These are phyloP conservation scores for Sebastes hubbsi DNA, from an alignment of 2,797 vertebrate genomes.

Conservation along the genomic window DNA sequence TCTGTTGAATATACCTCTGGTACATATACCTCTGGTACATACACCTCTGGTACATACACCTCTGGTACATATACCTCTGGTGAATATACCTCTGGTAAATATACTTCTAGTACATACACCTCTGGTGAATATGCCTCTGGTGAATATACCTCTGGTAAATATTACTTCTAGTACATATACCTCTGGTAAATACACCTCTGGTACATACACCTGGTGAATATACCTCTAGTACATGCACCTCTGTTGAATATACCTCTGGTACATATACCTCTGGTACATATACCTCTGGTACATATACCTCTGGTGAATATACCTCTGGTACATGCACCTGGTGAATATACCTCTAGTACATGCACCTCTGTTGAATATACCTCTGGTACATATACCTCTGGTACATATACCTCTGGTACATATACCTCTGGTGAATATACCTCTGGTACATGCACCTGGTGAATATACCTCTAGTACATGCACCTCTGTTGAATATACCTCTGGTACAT, in stretches of 20 bases:
- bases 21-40: background rate
- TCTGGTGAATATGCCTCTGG: too few species aligned
- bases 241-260: background rate
- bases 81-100: background rate
- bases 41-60: background rate
- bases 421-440: background rate
- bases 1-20: background rate
- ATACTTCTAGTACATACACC: rapidly evolving
- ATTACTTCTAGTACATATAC: too few species aligned
- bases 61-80: background rate
- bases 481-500: too few species aligned
- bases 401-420: background rate
- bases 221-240: too few species aligned
- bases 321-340: background rate
- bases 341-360: too few species aligned
- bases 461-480: too few species aligned
- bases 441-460: too few species aligned
- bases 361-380: background rate
- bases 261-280: background rate
- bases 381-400: background rate
- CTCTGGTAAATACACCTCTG: too few species aligned
- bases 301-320: background rate
- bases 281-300: background rate
- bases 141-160: background rate
- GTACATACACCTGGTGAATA: background rate